Conservation (phyloP, 64 coral and sea anemone species). For the Dendrophyllia cribrosa region DNA sequence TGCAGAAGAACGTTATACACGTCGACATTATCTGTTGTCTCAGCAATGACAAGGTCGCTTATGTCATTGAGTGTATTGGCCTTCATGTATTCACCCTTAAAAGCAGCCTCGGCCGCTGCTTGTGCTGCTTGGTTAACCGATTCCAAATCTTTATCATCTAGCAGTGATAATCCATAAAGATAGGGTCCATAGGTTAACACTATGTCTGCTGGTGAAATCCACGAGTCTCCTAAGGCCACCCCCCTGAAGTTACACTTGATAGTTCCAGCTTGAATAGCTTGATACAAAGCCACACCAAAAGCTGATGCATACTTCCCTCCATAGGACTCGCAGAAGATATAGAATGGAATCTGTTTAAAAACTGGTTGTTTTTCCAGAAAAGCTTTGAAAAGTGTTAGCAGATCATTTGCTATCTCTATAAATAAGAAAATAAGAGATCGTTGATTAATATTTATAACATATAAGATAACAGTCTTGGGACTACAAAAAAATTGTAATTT, state of each 20-base stretch:
- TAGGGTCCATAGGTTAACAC: slow-evolving; percentile 95
- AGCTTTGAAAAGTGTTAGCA: slow-evolving; percentile 83
- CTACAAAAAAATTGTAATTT: no score
- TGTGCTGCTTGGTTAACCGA: slow-evolving; percentile 61
- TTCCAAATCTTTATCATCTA: slow-evolving; percentile 76
- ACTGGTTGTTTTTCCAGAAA: slow-evolving; percentile 82
- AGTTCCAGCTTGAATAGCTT: slow-evolving; percentile 67
- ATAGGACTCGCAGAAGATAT: slow-evolving; percentile 98
- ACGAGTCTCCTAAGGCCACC: slow-evolving; percentile 93
- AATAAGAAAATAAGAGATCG: not conserved
- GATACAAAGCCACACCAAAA: slow-evolving; percentile 89
- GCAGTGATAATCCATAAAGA: slow-evolving; percentile 83
- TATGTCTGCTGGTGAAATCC: slow-evolving; percentile 96
- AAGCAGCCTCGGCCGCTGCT: slow-evolving; percentile 80
- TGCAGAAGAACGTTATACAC: slow-evolving; percentile 94
- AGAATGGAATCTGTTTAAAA: slow-evolving; percentile 87
- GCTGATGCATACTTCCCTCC: slow-evolving; percentile 95
- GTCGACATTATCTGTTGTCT: slow-evolving; percentile 89
- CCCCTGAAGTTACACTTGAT: slow-evolving; percentile 88
- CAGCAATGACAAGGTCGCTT: slow-evolving; percentile 57
- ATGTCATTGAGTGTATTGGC: slow-evolving; percentile 77
- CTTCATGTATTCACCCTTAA: slow-evolving; percentile 54
- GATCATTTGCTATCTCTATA: slow-evolving; percentile 88
- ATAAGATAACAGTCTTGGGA: no score
- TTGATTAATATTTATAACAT: no score